Conservation (phyloP, 2,113 vertebrate species). For the Talpa occidentalis region DNA sequence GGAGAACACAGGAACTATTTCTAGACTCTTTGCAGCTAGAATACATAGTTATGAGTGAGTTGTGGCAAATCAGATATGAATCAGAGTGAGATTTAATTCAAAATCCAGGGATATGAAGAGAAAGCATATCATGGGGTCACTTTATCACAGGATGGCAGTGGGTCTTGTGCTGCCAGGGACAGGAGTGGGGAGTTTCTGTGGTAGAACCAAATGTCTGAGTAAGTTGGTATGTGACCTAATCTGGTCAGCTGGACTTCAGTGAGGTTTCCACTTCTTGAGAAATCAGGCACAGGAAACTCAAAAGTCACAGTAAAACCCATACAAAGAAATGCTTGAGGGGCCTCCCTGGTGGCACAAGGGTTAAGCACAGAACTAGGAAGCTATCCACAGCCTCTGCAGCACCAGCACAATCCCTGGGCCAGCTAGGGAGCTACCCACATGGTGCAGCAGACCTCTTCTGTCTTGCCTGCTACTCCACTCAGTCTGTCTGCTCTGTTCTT, state of each 20-base stretch:
- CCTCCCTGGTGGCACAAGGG: too few species aligned
- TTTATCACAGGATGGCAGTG: background rate
- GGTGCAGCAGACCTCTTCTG: too few species aligned
- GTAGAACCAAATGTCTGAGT: rapidly evolving
- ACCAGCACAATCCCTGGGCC: too few species aligned
- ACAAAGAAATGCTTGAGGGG: background rate
- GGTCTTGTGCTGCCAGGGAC: rapidly evolving
- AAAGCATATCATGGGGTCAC: rapidly evolving
- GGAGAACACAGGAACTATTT: background rate
- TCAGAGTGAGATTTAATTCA: background rate
- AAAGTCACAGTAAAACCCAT: background rate
- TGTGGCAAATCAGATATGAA: background rate
- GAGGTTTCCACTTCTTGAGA: too few species aligned
- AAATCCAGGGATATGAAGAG: background rate
- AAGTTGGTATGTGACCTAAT: rapidly evolving
- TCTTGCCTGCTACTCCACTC: too few species aligned
- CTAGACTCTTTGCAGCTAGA: background rate
- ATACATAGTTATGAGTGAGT: rapidly evolving
- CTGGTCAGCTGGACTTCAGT: too few species aligned
- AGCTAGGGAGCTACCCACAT: too few species aligned
- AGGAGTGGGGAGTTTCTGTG: background rate
- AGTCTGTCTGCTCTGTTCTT: too few species aligned
- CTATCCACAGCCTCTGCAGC: too few species aligned
- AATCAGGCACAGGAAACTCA: background rate
- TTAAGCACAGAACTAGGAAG: too few species aligned